Conservation (phyloP, 2,888 invertebrate species). For the Meteorus cinctellus region DNA sequence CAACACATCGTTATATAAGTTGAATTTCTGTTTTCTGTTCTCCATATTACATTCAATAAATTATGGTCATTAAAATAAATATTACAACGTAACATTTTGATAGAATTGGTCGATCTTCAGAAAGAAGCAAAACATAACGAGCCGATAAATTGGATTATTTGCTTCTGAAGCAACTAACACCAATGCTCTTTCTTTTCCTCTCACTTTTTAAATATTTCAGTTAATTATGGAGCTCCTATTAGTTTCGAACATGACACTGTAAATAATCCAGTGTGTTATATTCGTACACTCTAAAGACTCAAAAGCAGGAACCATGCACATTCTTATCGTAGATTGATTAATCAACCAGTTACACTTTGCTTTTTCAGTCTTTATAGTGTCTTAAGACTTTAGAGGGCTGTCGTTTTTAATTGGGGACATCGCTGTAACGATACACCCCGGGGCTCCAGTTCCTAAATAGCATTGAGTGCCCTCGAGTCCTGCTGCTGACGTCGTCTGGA, state of each 20-base stretch:
- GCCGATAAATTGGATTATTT: conserved; percentile 13
- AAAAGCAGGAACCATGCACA: background rate
- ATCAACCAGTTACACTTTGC: background rate
- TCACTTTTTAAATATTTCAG: background rate
- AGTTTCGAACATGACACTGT: background rate
- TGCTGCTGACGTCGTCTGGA: conserved; percentile 75
- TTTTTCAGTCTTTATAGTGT: background rate
- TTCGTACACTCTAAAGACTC: background rate
- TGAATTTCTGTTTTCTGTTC: background rate
- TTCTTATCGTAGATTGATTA: background rate
- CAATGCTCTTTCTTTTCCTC: background rate
- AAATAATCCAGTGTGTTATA: conserved; percentile 5
- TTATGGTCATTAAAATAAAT: conserved; percentile 25
- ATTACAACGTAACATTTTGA: conserved; percentile 26
- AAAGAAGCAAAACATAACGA: conserved; percentile 41
- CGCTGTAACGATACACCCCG: conserved; percentile 72
- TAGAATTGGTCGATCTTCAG: conserved; percentile 43
- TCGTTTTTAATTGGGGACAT: conserved; percentile 72
- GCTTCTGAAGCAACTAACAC: conserved; percentile 15
- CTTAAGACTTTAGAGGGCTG: conserved; percentile 66
- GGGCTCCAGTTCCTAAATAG: conserved; percentile 79
- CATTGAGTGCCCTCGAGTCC: conserved; percentile 79
- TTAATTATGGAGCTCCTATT: background rate
- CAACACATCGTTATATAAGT: conserved; percentile 32
- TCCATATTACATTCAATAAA: conserved; percentile 10